These are phyloP conservation scores for Lithophane semibrunnea DNA, from an alignment of 2,888 invertebrate genomes.

Conservation along the genomic window DNA sequence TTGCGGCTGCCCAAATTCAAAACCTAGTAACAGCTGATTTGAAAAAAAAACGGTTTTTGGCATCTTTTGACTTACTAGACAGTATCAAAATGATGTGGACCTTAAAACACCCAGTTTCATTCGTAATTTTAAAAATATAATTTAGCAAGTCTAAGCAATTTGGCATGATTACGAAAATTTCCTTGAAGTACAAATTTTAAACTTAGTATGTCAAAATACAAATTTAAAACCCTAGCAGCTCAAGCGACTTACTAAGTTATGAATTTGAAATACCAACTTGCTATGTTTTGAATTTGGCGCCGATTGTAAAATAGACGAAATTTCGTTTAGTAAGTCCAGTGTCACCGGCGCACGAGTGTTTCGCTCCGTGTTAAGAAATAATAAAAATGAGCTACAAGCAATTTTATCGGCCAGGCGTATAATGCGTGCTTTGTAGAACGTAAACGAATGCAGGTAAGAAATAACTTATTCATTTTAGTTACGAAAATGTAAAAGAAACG, in stretches of 20 bases:
- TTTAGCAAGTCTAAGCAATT: constrained; percentile 36
- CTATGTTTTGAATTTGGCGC: constrained; percentile 37
- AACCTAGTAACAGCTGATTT: constrained; percentile 13
- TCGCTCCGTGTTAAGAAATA: constrained; percentile 28
- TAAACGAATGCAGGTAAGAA: constrained; percentile 20
- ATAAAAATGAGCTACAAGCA: constrained; percentile 23
- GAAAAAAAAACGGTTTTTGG: constrained; percentile 13
- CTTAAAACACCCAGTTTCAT: constrained; percentile 33
- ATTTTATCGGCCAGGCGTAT: constrained; percentile 13
- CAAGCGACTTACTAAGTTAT: constrained; percentile 35
- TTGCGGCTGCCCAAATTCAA: constrained; percentile 21
- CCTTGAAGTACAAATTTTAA: constrained; percentile 36
- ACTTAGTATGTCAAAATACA: constrained; percentile 39
- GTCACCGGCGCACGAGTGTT: constrained; percentile 22
- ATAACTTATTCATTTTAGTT: constrained; percentile 20
- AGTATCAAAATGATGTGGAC: constrained; percentile 20
- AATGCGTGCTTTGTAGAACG: constrained; percentile 20
- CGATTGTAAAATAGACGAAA: constrained; percentile 25
- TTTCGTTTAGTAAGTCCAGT: constrained; percentile 37
- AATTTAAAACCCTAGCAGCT: constrained; percentile 37
- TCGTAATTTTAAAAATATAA: constrained; percentile 23
- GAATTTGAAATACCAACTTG: constrained; percentile 36
- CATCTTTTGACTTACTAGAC: constrained; percentile 18
- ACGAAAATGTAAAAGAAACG: constrained; percentile 29
- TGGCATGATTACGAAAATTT: constrained; percentile 31